These are phyloP conservation scores for Elaphurus davidianus DNA, from an alignment of 2,113 vertebrate genomes.

Conservation along the genomic window DNA sequence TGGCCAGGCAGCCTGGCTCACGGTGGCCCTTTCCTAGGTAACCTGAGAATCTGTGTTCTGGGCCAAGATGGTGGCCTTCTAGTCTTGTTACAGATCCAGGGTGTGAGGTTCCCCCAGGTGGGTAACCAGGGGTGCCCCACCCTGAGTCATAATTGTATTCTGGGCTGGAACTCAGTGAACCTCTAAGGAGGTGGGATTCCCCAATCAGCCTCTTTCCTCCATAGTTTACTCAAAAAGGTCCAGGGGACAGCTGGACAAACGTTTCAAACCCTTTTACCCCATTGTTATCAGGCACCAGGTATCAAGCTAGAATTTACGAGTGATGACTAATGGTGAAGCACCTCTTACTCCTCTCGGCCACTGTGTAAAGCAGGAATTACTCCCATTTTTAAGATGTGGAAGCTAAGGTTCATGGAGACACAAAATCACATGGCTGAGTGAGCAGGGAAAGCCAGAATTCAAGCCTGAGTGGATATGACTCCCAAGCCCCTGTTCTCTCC, in stretches of 20 bases:
- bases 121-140: not conserved
- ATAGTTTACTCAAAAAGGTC: not conserved
- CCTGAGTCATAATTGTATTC: not conserved
- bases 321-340: not conserved
- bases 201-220: not conserved
- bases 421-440: not conserved
- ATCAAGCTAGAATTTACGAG: not conserved
- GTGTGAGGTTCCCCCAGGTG: not conserved
- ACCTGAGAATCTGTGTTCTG: not conserved
- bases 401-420: not conserved
- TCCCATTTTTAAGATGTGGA: not conserved
- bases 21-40: not conserved
- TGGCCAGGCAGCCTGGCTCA: not conserved
- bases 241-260: not conserved
- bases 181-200: not conserved
- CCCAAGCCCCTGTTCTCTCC: not conserved
- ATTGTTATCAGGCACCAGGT: not conserved
- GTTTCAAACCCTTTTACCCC: not conserved
- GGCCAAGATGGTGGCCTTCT: not conserved
- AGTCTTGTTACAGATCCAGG: not conserved
- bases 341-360: not conserved
- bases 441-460: not conserved
- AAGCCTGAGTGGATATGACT: not conserved
- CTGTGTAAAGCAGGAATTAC: not conserved
- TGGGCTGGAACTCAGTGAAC: not conserved